Percentiles rank a stretch among this genome's conserved stretches.
These are phyloP conservation scores for Arctocebus calabarensis DNA, from an alignment of 2,797 vertebrate genomes.

Conservation along the genomic window DNA sequence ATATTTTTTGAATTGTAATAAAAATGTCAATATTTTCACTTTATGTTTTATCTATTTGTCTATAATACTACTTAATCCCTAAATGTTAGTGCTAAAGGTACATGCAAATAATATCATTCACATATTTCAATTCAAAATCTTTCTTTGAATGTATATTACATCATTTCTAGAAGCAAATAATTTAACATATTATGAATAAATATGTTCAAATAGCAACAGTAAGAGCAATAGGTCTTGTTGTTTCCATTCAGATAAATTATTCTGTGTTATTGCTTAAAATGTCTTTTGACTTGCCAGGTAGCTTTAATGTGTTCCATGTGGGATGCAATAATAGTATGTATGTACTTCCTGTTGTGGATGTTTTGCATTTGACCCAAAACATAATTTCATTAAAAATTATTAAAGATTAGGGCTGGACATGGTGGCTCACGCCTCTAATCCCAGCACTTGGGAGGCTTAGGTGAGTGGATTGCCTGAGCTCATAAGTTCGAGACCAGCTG, in stretches of 20 bases:
- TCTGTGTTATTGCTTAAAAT: not conserved
- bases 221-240: constrained; percentile 40
- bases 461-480: too few species aligned
- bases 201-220: constrained; percentile 32
- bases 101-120: constrained; percentile 59
- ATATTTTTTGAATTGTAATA: constrained; percentile 58
- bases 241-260: constrained; percentile 39
- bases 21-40: constrained; percentile 68
- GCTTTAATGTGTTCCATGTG: not conserved
- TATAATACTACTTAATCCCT: constrained; percentile 60
- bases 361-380: not conserved
- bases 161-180: constrained; percentile 58
- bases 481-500: too few species aligned
- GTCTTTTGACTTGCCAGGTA: constrained; percentile 41
- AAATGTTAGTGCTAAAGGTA: constrained; percentile 60
- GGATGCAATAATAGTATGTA: not conserved
- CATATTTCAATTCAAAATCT: constrained; percentile 67
- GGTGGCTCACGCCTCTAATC: too few species aligned
- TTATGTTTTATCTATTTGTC: constrained; percentile 70
- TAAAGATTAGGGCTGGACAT: too few species aligned
- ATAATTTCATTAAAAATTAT: too few species aligned
- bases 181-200: constrained; percentile 61
- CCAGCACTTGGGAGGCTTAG: too few species aligned
- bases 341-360: not conserved
- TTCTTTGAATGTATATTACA: constrained; percentile 35